phyloP scores from a whole-genome alignment of 2,797 vertebrate species.

The Coracias cyanogaster region DNA sequence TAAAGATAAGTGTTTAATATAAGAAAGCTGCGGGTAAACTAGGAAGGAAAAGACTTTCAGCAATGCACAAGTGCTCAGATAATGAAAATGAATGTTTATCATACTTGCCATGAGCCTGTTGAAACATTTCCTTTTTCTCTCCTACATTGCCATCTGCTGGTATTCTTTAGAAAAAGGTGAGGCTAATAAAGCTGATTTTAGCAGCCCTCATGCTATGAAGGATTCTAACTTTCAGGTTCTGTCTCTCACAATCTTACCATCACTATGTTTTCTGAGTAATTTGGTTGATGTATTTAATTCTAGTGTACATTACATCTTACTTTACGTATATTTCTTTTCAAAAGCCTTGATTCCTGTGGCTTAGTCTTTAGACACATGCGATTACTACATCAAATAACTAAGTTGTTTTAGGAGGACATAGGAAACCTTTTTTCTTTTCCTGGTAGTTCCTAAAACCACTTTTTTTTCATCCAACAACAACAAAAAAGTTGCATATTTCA shows the following conservation, averaged over 20 bases:
- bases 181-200: not conserved
- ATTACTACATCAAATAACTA: not conserved
- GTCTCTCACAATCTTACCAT: not conserved
- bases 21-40: not conserved
- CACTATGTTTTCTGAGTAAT: not conserved
- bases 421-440: not conserved
- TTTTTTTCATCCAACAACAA: not conserved
- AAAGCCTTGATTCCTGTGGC: not conserved
- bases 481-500: not conserved
- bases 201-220: not conserved
- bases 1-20: not conserved
- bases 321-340: not conserved
- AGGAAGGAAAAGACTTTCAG: not conserved
- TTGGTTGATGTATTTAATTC: not conserved
- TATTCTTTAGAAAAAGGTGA: not conserved
- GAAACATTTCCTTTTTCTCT: slow-evolving; percentile 50
- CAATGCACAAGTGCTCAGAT: fast-evolving
- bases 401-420: not conserved
- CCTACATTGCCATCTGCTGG: slow-evolving; percentile 79
- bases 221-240: not conserved
- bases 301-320: not conserved
- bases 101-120: fast-evolving
- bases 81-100: fast-evolving
- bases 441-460: not conserved
- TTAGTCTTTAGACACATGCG: fast-evolving